Conservation (phyloP, 2,888 invertebrate genomes). For the Hirtodrosophila duncani region DNA sequence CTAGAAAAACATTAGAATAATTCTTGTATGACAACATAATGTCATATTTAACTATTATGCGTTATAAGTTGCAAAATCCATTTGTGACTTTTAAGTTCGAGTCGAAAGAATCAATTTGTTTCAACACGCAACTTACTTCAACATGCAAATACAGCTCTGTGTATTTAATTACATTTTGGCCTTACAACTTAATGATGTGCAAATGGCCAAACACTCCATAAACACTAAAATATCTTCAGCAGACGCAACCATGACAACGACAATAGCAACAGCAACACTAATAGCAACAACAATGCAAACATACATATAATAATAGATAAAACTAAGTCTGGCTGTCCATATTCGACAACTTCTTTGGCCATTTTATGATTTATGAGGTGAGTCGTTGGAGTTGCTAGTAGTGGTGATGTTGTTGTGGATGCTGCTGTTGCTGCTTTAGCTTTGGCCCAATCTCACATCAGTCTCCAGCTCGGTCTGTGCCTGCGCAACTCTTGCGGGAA, state of each 20-base stretch:
- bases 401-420: no score
- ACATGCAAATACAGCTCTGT: slow-evolving; percentile 3
- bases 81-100: no score
- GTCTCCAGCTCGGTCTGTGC: no score
- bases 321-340: slow-evolving; percentile 1
- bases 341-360: slow-evolving; percentile 30
- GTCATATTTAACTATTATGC: no score
- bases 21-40: no score
- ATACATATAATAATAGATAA: slow-evolving; percentile 12
- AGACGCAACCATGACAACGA: slow-evolving; percentile 8
- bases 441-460: no score
- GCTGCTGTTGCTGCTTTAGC: no score
- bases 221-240: slow-evolving; percentile 38
- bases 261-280: neutral
- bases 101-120: slow-evolving; percentile 8
- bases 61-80: no score
- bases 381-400: no score
- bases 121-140: no score
- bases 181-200: slow-evolving; percentile 47
- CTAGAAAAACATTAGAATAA: no score
- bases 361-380: slow-evolving; percentile 64
- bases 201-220: slow-evolving; percentile 47
- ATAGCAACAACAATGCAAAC: slow-evolving; percentile 22
- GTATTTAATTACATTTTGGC: slow-evolving; percentile 31
- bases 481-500: slow-evolving; percentile 39